Evolutionary conservation across 1,140 invertebrate species (phyloP).

Genomic region (Mamestra configurata): DNA sequence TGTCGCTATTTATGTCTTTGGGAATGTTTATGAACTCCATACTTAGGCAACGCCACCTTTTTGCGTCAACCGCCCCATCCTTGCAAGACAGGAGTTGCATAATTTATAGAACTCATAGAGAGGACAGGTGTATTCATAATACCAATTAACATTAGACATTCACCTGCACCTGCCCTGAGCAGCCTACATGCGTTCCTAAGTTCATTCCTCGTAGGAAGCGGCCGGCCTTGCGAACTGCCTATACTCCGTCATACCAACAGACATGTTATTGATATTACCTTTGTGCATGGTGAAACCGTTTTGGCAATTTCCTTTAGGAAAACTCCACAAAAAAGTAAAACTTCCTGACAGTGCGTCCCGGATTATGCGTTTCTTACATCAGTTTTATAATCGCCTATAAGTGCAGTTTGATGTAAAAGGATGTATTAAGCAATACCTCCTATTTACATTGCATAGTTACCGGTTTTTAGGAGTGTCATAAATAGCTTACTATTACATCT

Average conservation of each 20-base stretch:
- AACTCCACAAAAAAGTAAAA: constrained; percentile 26
- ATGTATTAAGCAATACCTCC: neutral
- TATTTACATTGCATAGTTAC: neutral
- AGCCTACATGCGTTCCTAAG: constrained; percentile 51
- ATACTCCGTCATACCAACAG: constrained; percentile 53
- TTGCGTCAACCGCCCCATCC: neutral
- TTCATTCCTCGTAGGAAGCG: constrained; percentile 66
- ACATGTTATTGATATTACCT: neutral
- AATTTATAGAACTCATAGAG: neutral
- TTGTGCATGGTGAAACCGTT: constrained; percentile 17
- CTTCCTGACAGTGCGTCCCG: constrained; percentile 35
- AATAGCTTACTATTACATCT: neutral
- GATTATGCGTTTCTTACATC: constrained; percentile 13
- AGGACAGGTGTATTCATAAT: constrained; percentile 16
- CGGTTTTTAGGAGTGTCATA: neutral
- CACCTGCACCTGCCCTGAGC: constrained; percentile 61
- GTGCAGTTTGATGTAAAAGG: neutral
- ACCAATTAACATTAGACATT: constrained; percentile 56
- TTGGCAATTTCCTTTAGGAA: constrained; percentile 24
- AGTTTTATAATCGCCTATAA: neutral
- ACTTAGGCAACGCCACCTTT: neutral
- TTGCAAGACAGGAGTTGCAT: neutral
- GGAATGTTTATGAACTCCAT: constrained; percentile 11
- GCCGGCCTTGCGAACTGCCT: constrained; percentile 66
- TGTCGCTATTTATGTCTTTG: constrained; percentile 5